Evolutionary conservation across 2,797 vertebrate genomes (phyloP).

Genomic region (Yasuhikotakia modesta): DNA sequence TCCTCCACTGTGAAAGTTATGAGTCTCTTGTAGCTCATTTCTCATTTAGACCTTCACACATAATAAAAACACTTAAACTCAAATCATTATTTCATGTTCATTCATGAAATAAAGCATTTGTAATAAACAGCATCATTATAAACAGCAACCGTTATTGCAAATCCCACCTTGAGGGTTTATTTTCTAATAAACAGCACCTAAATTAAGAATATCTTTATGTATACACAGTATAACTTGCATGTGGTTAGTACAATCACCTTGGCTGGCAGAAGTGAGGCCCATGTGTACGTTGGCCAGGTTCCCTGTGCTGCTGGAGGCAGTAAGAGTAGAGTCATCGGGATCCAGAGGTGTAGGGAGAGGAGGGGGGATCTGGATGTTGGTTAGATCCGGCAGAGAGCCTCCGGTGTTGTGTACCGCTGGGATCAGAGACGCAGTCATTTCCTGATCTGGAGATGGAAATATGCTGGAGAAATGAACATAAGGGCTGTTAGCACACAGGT

Average conservation of each 20-base stretch:
- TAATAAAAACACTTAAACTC: background rate
- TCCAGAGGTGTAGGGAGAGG: conserved; percentile 94
- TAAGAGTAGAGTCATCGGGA: conserved; percentile 90
- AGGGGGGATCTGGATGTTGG: conserved; percentile 97
- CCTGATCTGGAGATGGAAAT: conserved; percentile 95
- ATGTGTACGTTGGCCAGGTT: conserved; percentile 91
- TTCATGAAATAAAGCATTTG: background rate
- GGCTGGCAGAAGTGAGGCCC: conserved; percentile 85
- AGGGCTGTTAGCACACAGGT: background rate
- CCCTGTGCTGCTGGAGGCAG: conserved; percentile 89
- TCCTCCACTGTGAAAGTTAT: background rate
- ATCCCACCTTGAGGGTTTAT: background rate
- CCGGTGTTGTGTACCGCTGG: conserved; percentile 92
- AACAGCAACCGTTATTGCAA: background rate
- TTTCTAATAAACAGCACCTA: background rate
- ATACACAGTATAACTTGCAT: background rate
- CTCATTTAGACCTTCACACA: background rate
- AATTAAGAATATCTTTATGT: background rate
- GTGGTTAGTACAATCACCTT: conserved; percentile 52
- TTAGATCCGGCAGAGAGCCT: conserved; percentile 95
- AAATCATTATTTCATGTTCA: no score
- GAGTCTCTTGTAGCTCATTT: background rate
- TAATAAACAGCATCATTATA: background rate
- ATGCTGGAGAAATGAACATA: conserved; percentile 78
- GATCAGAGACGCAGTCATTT: conserved; percentile 84